Percentiles rank a stretch among this genome's conserved stretches.
Conservation (phyloP, 2,797 vertebrate genomes). For the Anabacerthia variegaticeps region DNA sequence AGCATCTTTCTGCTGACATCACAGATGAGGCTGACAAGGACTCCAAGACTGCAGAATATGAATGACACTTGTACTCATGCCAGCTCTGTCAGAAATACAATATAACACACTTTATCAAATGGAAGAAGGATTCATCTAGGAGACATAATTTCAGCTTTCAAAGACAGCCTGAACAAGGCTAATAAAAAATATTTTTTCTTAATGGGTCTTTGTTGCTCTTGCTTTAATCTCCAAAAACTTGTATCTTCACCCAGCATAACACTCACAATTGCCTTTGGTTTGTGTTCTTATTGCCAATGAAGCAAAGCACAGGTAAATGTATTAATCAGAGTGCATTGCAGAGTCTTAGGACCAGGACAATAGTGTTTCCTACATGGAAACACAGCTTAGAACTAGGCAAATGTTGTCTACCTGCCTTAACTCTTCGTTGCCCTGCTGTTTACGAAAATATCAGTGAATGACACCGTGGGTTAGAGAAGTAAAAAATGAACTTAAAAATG, state of each 20-base stretch:
- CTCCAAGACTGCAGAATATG: not conserved
- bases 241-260: not conserved
- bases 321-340: not conserved
- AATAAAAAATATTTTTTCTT: not conserved
- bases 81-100: not conserved
- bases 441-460: not conserved
- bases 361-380: not conserved
- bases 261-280: not conserved
- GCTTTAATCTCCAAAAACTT: not conserved
- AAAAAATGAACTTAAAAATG: not conserved
- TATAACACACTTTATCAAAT: not conserved
- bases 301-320: not conserved
- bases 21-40: not conserved
- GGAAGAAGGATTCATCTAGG: not conserved
- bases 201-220: not conserved
- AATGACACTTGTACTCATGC: not conserved
- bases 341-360: not conserved
- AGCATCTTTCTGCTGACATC: not conserved
- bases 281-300: not conserved
- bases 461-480: not conserved
- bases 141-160: constrained; percentile 4
- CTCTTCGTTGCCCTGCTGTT: not conserved
- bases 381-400: not conserved
- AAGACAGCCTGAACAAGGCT: not conserved
- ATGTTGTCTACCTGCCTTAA: not conserved